Conservation (phyloP, 2,888 invertebrate species). For the Habroteleia sp. region DNA sequence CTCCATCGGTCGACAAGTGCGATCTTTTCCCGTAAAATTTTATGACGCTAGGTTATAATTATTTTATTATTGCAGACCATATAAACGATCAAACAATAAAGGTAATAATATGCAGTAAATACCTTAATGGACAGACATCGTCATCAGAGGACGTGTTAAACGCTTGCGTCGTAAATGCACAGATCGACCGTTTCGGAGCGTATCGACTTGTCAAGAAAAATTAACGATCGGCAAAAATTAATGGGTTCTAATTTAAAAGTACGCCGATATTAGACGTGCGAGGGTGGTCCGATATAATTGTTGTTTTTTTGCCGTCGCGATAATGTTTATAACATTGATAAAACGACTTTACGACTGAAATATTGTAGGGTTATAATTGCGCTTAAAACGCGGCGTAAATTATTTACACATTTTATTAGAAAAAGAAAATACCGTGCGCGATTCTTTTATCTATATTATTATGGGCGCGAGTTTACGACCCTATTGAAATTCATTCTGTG, state of each 20-base stretch:
- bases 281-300: slow-evolving; percentile 40
- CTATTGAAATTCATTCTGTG: slow-evolving; percentile 43
- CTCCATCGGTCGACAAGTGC: slow-evolving; percentile 49
- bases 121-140: slow-evolving; percentile 74
- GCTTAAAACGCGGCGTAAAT: slow-evolving; percentile 32
- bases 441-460: slow-evolving; percentile 48
- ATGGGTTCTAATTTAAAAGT: slow-evolving; percentile 57
- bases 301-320: slow-evolving; percentile 13
- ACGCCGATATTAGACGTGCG: slow-evolving; percentile 32
- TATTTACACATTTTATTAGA: slow-evolving; percentile 46
- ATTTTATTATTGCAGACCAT: slow-evolving; percentile 79
- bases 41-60: slow-evolving; percentile 77
- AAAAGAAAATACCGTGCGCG: slow-evolving; percentile 31
- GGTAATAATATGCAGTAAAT: slow-evolving; percentile 78
- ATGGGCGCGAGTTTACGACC: slow-evolving; percentile 36
- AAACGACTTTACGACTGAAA: slow-evolving; percentile 51
- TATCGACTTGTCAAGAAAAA: slow-evolving; percentile 63
- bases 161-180: slow-evolving; percentile 67
- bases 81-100: slow-evolving; percentile 77
- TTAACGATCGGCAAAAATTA: slow-evolving; percentile 59
- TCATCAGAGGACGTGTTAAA: slow-evolving; percentile 69
- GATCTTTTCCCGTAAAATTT: slow-evolving; percentile 72
- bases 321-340: slow-evolving; percentile 50
- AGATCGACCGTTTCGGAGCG: slow-evolving; percentile 47
- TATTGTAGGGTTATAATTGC: slow-evolving; percentile 42